Evolutionary conservation across 2,113 vertebrate species (phyloP).

Genomic region (Calyptomena viridis): DNA sequence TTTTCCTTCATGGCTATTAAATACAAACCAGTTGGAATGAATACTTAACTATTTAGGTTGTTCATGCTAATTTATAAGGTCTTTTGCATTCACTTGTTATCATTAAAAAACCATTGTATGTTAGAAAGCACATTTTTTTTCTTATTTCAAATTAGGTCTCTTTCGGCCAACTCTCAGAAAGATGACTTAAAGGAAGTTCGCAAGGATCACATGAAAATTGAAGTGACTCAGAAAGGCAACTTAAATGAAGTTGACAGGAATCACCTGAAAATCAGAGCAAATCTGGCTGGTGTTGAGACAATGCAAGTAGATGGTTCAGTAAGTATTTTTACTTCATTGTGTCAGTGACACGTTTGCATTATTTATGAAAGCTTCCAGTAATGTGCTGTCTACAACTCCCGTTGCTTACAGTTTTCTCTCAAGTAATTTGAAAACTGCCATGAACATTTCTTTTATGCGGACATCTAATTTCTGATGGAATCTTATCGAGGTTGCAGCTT

Average conservation of each 20-base stretch:
- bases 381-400: accelerated
- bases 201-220: conserved; percentile 72
- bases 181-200: conserved; percentile 82
- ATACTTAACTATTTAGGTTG: neutral
- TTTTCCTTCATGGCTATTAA: neutral
- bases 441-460: neutral
- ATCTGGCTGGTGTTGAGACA: conserved; percentile 86
- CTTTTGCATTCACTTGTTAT: neutral
- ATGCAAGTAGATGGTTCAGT: conserved; percentile 91
- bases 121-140: neutral
- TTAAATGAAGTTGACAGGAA: conserved; percentile 85
- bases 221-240: neutral
- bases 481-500: neutral
- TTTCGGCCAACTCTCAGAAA: conserved; percentile 82
- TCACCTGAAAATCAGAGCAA: conserved; percentile 85
- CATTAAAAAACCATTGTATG: neutral
- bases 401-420: neutral
- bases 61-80: neutral
- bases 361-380: neutral
- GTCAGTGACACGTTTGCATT: neutral
- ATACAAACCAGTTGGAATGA: neutral
- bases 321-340: conserved; percentile 11
- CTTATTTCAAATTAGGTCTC: conserved; percentile 74
- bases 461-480: neutral
- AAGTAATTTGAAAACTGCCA: neutral